Evolutionary conservation across 1,140 invertebrate species (phyloP).

Genomic region (Drosophila orena): DNA sequence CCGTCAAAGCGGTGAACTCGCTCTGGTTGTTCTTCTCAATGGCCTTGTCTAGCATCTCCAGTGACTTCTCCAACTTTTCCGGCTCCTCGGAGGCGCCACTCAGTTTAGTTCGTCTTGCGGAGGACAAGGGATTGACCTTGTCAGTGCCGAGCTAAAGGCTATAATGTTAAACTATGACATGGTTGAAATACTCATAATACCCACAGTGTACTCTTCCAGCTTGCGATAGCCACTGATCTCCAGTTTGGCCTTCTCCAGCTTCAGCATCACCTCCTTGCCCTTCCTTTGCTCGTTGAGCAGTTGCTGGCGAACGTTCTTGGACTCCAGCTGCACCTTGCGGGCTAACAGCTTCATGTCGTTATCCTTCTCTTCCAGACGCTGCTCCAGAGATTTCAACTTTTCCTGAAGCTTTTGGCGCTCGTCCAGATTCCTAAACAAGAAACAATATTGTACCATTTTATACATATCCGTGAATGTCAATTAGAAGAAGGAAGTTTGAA

Average conservation of each 20-base stretch:
- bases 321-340: slow-evolving; percentile 89
- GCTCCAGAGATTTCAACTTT: slow-evolving; percentile 87
- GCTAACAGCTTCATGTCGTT: slow-evolving; percentile 89
- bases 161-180: background rate
- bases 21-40: slow-evolving; percentile 72
- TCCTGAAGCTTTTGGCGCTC: slow-evolving; percentile 90
- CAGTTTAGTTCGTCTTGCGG: slow-evolving; percentile 54
- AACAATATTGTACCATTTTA: no score
- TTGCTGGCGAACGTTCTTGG: slow-evolving; percentile 90
- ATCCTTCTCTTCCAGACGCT: slow-evolving; percentile 88
- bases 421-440: slow-evolving; percentile 86
- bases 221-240: slow-evolving; percentile 79
- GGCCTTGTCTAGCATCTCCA: slow-evolving; percentile 65
- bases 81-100: slow-evolving; percentile 46
- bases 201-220: slow-evolving; percentile 74
- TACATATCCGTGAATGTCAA: no score
- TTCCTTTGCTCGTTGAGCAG: slow-evolving; percentile 89
- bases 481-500: no score
- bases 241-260: slow-evolving; percentile 87
- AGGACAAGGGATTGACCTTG: slow-evolving; percentile 59
- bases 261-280: slow-evolving; percentile 89
- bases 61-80: slow-evolving; percentile 69
- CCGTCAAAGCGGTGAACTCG: slow-evolving; percentile 61
- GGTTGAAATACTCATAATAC: background rate
- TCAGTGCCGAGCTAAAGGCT: slow-evolving; percentile 33